Evolutionary conservation across 2,113 vertebrate genomes (phyloP).

Genomic region (Rutilus rutilus): DNA sequence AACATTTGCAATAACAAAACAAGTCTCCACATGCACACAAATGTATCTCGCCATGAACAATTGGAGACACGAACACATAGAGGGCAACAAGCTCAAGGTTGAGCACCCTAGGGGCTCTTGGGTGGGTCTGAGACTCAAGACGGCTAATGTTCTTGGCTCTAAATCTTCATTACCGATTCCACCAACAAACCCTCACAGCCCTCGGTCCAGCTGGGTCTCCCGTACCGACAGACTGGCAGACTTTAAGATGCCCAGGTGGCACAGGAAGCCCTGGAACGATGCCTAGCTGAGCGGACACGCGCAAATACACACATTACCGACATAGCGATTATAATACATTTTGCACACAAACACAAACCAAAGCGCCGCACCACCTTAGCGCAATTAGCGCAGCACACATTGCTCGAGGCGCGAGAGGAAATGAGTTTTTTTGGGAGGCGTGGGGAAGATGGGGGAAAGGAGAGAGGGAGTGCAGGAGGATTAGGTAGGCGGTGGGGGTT

Average conservation of each 20-base stretch:
- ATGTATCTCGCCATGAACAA: slow-evolving; percentile 15
- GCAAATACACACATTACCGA: slow-evolving; percentile 45
- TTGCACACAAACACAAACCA: slow-evolving; percentile 37
- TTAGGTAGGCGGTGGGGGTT: slow-evolving; percentile 73
- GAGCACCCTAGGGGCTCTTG: slow-evolving; percentile 47
- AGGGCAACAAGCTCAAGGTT: slow-evolving; percentile 50
- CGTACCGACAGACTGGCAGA: slow-evolving; percentile 70
- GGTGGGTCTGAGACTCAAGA: slow-evolving; percentile 61
- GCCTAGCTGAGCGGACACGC: slow-evolving; percentile 66
- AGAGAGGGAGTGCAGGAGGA: slow-evolving; percentile 56
- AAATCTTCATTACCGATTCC: slow-evolving; percentile 64
- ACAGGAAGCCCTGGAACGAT: slow-evolving; percentile 72
- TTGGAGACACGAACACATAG: slow-evolving; percentile 18
- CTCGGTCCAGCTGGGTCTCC: slow-evolving; percentile 69
- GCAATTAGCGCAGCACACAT: slow-evolving; percentile 76
- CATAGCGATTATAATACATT: slow-evolving; percentile 47
- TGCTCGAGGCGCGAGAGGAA: slow-evolving; percentile 74
- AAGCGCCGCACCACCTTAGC: slow-evolving; percentile 63
- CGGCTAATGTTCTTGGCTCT: slow-evolving; percentile 70
- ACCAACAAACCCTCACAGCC: slow-evolving; percentile 55
- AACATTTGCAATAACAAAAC: neutral
- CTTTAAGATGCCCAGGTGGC: slow-evolving; percentile 75
- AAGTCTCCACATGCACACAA: slow-evolving; percentile 24
- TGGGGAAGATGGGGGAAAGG: slow-evolving; percentile 31
- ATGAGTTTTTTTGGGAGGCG: slow-evolving; percentile 70